These are phyloP conservation scores for Parnassius mnemosyne DNA, from an alignment of 2,888 invertebrate genomes.

Conservation along the genomic window DNA sequence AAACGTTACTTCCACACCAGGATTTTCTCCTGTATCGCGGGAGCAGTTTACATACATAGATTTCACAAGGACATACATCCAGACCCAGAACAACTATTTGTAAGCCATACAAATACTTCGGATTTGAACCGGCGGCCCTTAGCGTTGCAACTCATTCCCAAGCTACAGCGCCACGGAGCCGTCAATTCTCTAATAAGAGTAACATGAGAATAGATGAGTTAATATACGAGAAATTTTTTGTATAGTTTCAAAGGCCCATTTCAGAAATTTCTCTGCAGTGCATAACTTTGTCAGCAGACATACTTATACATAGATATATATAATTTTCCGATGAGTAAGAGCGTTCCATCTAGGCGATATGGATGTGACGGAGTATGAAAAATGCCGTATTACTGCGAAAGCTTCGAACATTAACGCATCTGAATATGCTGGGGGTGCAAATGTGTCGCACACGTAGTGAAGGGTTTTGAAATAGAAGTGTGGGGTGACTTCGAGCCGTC, in stretches of 20 bases:
- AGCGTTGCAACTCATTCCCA: no score
- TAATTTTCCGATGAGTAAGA: constrained; percentile 26
- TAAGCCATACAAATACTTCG: no score
- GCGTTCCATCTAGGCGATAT: constrained; percentile 41
- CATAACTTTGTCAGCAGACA: constrained; percentile 3
- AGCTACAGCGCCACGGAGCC: no score
- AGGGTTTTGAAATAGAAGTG: constrained; percentile 54
- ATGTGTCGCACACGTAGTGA: constrained; percentile 45
- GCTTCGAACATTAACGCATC: constrained; percentile 61
- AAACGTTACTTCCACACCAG: no score
- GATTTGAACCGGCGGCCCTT: no score
- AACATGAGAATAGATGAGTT: no score
- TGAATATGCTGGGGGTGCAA: constrained; percentile 69
- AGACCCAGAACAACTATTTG: no score
- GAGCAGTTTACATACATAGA: no score
- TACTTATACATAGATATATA: constrained; percentile 7
- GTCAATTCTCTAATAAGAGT: no score
- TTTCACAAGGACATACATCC: no score
- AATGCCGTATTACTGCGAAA: constrained; percentile 56
- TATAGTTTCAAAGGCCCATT: neutral
- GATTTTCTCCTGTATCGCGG: no score
- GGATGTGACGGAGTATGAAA: constrained; percentile 60
- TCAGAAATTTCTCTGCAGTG: constrained; percentile 3
- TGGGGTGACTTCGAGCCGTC: constrained; percentile 47
- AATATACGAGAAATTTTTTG: no score